phyloP scores from a whole-genome alignment of 2,113 vertebrate species.

The Hippocampus abdominalis region DNA sequence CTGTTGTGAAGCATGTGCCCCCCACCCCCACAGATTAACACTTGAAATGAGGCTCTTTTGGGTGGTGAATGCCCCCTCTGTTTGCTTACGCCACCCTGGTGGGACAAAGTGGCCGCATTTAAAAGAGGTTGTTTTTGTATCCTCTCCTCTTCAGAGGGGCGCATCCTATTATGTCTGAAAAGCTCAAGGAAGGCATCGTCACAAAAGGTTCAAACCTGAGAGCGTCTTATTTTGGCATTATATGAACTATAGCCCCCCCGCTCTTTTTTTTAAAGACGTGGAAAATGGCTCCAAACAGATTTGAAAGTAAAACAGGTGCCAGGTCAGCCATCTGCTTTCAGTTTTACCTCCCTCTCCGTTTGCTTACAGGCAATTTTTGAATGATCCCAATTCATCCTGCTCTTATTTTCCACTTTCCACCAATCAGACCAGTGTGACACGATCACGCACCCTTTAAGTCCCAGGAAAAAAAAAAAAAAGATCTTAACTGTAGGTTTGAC shows the following conservation, averaged over 20 bases:
- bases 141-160: slow-evolving; percentile 53
- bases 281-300: slow-evolving; percentile 79
- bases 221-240: slow-evolving; percentile 68
- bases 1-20: slow-evolving; percentile 60
- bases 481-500: slow-evolving; percentile 19
- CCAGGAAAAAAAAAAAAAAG: slow-evolving; percentile 38
- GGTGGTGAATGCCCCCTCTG: slow-evolving; percentile 67
- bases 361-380: slow-evolving; percentile 40
- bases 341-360: slow-evolving; percentile 68
- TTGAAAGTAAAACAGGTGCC: slow-evolving; percentile 74
- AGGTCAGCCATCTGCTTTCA: slow-evolving; percentile 79
- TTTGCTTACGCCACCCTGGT: slow-evolving; percentile 63
- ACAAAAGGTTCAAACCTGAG: slow-evolving; percentile 75
- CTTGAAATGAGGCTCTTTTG: slow-evolving; percentile 63
- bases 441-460: slow-evolving; percentile 36
- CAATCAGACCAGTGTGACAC: slow-evolving; percentile 45
- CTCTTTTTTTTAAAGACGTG: slow-evolving; percentile 70
- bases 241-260: slow-evolving; percentile 20
- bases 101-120: slow-evolving; percentile 58
- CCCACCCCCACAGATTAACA: slow-evolving; percentile 56
- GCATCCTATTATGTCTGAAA: slow-evolving; percentile 57
- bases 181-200: slow-evolving; percentile 48
- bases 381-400: slow-evolving; percentile 36
- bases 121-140: slow-evolving; percentile 56
- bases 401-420: slow-evolving; percentile 28